Conservation (phyloP, 2,797 vertebrate species). For the Etheostoma nigrum region DNA sequence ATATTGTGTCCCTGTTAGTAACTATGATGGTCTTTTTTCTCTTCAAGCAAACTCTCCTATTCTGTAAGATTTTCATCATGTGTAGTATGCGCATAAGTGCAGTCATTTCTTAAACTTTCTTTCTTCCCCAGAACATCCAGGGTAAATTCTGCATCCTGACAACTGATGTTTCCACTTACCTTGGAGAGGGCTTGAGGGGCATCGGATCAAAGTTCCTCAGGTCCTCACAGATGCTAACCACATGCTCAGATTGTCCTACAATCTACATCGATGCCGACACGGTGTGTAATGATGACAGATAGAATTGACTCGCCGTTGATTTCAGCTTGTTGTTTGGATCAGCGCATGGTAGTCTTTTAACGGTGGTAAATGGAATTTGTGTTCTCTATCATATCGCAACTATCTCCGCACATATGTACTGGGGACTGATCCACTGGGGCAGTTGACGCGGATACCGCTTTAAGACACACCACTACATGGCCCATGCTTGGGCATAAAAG, state of each 20-base stretch:
- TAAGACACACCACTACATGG: too few relatives aligned
- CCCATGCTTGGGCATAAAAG: too few relatives aligned
- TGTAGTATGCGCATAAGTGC: background rate
- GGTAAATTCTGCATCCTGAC: slow-evolving; percentile 97
- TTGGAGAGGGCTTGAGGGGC: slow-evolving; percentile 95
- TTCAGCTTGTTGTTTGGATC: background rate
- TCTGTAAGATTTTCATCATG: background rate
- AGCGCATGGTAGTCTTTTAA: background rate
- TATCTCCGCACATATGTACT: too few relatives aligned
- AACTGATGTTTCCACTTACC: slow-evolving; percentile 93
- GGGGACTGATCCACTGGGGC: too few relatives aligned
- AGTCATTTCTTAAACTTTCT: background rate
- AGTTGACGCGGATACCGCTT: too few relatives aligned
- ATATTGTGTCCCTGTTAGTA: background rate
- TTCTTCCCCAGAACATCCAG: slow-evolving; percentile 91
- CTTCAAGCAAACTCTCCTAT: background rate
- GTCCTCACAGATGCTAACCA: slow-evolving; percentile 96
- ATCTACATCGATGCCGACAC: slow-evolving; percentile 98
- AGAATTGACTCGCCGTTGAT: background rate
- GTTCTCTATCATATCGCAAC: too few relatives aligned
- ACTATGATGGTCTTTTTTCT: background rate
- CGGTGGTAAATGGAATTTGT: background rate
- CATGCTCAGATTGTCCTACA: slow-evolving; percentile 96
- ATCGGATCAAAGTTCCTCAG: slow-evolving; percentile 97
- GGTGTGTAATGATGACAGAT: slow-evolving; percentile 82